phyloP scores from a whole-genome alignment of 2,888 invertebrate species.

The Gerosis bhagava region DNA sequence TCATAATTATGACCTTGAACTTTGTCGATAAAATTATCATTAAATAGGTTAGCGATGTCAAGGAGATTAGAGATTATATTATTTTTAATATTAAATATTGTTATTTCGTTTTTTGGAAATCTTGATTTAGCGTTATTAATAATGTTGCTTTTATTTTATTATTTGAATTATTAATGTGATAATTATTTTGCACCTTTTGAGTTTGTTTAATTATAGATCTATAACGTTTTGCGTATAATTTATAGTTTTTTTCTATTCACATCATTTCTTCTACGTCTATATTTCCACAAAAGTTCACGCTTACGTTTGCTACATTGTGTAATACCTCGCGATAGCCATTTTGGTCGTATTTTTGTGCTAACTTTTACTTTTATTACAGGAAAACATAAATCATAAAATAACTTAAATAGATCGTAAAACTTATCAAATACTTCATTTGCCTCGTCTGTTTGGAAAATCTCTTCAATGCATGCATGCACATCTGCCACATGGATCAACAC shows the following conservation, averaged over 20 bases:
- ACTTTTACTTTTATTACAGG: too few relatives aligned
- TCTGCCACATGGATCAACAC: too few relatives aligned
- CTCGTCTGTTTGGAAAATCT: too few relatives aligned
- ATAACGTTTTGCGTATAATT: constrained; percentile 1
- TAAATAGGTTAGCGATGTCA: constrained; percentile 17
- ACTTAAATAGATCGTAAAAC: too few relatives aligned
- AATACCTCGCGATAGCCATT: constrained; percentile 19
- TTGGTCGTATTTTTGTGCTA: constrained; percentile 3
- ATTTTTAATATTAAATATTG: background rate
- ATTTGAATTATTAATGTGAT: constrained; percentile 3
- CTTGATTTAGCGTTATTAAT: constrained; percentile 13
- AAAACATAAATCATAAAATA: background rate
- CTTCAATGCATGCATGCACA: too few relatives aligned
- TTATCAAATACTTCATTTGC: too few relatives aligned
- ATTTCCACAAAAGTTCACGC: constrained; percentile 18
- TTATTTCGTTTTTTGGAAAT: constrained; percentile 3
- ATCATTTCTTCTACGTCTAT: background rate
- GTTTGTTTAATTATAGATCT: constrained; percentile 12
- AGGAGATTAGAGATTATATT: constrained; percentile 1
- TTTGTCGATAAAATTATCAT: constrained; percentile 17
- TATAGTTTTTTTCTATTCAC: constrained; percentile 11
- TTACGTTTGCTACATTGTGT: constrained; percentile 19
- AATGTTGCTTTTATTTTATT: constrained; percentile 23
- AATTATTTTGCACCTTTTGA: constrained; percentile 16
- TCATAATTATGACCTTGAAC: background rate